Base-by-base conservation (phyloP, 2,113 vertebrate species). In the Pyrgilauda ruficollis region DNA sequence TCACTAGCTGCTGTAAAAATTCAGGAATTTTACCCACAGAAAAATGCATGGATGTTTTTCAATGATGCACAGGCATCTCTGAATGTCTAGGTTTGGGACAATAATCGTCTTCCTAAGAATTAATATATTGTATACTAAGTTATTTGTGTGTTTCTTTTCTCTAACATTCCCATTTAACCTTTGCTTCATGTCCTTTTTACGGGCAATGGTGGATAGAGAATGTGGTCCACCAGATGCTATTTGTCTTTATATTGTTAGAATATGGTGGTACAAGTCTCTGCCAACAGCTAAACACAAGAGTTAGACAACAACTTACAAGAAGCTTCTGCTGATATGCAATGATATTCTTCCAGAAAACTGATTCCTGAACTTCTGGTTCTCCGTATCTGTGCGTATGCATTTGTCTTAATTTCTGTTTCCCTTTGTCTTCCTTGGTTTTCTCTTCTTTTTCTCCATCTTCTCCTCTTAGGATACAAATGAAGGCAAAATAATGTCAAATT, bases 291-390 rank as follows among this genome's bases (percentile, higher is more conserved):
- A 92, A 68, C 39, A 75, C 22, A 11, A 10, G 59, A 73, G n/a
- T 8, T 85, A 75, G 46, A 84, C 43, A 92, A 53, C 6, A 53
- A 47, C 97, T 98, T 98, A 99, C 99, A 82, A 99, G 98, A 49
- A 99, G 98, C 67, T 99, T 99, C 97, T 99, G 98, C 87, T 99
- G 99, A 74, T 99, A 99, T 44, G 99, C 99, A 53, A 98, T 98
- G 68, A 99, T 99, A 96, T 99, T 99, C 98, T 99, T 99, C 98
- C 98, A 98, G 95, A 99, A 98, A 3, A 98, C 99, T 3, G 99
- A 99, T 96, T 99, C 99, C 33, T 99, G 99, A 27, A 98, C 97
- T 94, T 99, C 99, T 0, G 98, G 97, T 67, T 99, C 99, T 43
- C 99, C 99, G 0, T 98, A 98, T 97, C 98, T 98, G 53, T 98